Base-by-base conservation (phyloP, 2,888 invertebrate species). In the Elegia similella region DNA sequence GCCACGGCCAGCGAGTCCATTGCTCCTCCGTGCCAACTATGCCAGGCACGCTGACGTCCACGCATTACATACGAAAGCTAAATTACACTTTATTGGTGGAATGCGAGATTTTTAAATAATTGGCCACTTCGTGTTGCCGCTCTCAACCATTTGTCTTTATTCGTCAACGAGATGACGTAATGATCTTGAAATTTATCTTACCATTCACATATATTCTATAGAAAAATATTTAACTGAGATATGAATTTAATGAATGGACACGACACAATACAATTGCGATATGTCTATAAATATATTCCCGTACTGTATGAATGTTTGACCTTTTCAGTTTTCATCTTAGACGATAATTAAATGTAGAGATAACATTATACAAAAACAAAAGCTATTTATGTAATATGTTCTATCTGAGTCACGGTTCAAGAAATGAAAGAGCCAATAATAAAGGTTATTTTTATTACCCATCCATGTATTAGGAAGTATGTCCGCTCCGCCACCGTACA, bases 1-100 rank as follows among this genome's bases (percentile, higher is more conserved):
- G 48, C 48, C 48, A 48, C 44, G 34, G 52, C 46, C 30, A 29
- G 29, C 38, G 38, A 60, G 60, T 60, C 53, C 59, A 57, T 59
- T 60, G 62, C 60, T 56, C 62, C 44, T 56, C 15, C 17, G 17
- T 62, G 62, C 62, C 62, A 62, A 62, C 57, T 56, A 62, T 62
- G 53, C 54, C 30, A 32, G 32, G 52, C 46, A 58, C 56, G 16
- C 46, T 17, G 30, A 34, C 32, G 15, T 52, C 34, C 23, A 50
- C 42, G 5, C 23, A 32, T 16, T 44, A 43, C 56, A 52, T 30
- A 12, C 48, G 29, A 50, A 17, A 16, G 50, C 32, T 30, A 43
- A 32, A 12, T 56, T 13, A 43, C 38, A 50, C 34, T 42, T 42
- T 6, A 38, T n/a, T n/a, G 2, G 38, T 12, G 38, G 38, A 38